A percentile compares a stretch with the other conserved stretches of the same genome.
Evolutionary conservation across 2,113 vertebrate genomes (phyloP).

Genomic region (Podocnemis expansa): DNA sequence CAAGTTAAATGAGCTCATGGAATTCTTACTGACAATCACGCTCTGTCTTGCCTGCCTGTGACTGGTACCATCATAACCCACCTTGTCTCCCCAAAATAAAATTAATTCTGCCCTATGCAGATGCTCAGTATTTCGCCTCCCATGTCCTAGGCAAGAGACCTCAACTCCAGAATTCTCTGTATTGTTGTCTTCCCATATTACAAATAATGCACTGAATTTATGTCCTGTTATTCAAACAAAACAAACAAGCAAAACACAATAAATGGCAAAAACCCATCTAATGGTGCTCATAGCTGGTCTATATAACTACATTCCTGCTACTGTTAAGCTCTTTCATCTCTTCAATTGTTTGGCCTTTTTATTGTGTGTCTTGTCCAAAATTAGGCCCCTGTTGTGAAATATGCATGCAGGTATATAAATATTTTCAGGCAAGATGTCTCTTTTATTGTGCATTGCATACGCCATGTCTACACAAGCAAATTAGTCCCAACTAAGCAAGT

Average conservation of each 20-base stretch:
- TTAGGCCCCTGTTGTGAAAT: not conserved
- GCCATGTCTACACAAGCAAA: too few relatives aligned
- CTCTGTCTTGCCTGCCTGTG: not conserved
- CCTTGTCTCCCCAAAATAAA: not conserved
- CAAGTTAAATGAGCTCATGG: not conserved
- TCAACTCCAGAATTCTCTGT: too few relatives aligned
- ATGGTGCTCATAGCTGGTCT: not conserved
- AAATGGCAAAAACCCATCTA: not conserved
- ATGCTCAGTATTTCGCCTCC: not conserved
- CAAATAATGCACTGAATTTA: not conserved
- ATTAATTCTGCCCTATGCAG: not conserved
- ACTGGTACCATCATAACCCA: not conserved
- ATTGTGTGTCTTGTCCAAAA: not conserved
- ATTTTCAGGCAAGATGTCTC: not conserved
- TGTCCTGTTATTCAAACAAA: not conserved
- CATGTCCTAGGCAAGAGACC: not conserved
- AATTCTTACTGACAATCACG: not conserved
- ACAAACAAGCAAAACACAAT: not conserved
- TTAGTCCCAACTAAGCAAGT: too few relatives aligned
- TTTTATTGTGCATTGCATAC: conserved; percentile 43
- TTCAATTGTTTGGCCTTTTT: not conserved
- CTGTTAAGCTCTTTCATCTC: not conserved
- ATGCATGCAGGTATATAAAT: conserved; percentile 9
- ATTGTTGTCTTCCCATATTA: too few relatives aligned
- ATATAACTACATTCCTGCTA: not conserved